Base-by-base conservation (phyloP, 1,140 invertebrate genomes). In the Cyrtorhinus lividipennis region DNA sequence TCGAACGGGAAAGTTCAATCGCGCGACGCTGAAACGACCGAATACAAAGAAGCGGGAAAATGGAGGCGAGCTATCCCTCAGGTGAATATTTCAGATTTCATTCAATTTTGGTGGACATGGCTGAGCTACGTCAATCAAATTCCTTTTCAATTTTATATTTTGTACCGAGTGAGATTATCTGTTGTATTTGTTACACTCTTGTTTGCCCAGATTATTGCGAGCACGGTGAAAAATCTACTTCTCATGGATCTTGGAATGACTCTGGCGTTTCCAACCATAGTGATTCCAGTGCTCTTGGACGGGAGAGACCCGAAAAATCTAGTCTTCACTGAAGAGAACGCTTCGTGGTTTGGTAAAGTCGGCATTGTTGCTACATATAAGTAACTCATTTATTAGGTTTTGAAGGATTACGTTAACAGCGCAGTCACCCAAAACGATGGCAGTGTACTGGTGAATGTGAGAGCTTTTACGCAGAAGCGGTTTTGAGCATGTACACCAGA, bases 181-280 rank as follows among this genome's bases (percentile, higher is more conserved):
- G n/a, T n/a, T n/a, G n/a, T n/a, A n/a, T n/a, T n/a, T n/a, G n/a
- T n/a, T n/a, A n/a, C n/a, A n/a, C n/a, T n/a, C n/a, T n/a, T n/a
- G n/a, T n/a, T n/a, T n/a, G n/a, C n/a, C n/a, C 62, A 69, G 67
- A 62, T 69, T 23, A 56, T 70, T 30, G 69, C 69, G 30, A 68
- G 64, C 25, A 61, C 66, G 1, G 66, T 68, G 2, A 68, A 67
- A 62, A 68, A 70, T 46, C 24, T 70, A 2, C 64, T 70, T 24
- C 58, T 70, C 12, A 59, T 70, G 22, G 69, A 70, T 59, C 58
- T 70, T 10, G 67, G 69, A 2, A 70, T 70, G 67, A 68, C 69
- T 15, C 53, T 70, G 13, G 67, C 68, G 12, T 70, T 68, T 61
- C 64, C 69, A 0, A 70, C 69, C 1, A 66, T 70, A 25, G 69